A percentile compares a stretch with the other conserved stretches of the same genome.
These are phyloP conservation scores for Xiphophorus birchmanni DNA, from an alignment of 2,797 vertebrate species.

Conservation along the genomic window DNA sequence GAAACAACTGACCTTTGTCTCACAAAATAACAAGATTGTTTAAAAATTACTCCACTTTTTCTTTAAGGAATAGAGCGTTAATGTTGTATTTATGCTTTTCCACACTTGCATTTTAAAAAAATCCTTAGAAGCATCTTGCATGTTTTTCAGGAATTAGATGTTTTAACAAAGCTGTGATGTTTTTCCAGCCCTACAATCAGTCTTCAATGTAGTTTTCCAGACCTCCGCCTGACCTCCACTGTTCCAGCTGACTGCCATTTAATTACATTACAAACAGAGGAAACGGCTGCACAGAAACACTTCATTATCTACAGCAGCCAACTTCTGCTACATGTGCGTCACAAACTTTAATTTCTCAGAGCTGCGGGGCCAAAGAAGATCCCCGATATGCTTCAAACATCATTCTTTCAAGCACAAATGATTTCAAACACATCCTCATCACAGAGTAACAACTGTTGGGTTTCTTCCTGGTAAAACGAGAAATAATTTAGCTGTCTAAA, in stretches of 20 bases:
- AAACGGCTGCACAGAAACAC: conserved; percentile 1
- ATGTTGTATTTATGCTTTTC: no score
- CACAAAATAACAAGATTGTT: not conserved
- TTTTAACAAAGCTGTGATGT: not conserved
- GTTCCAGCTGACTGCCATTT: conserved; percentile 6
- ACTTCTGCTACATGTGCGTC: conserved; percentile 1
- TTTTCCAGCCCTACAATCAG: not conserved
- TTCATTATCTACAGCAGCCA: conserved; percentile 2
- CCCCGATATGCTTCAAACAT: not conserved
- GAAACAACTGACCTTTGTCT: no score
- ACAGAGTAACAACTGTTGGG: not conserved
- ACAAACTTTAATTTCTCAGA: conserved; percentile 1
- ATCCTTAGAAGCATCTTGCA: not conserved
- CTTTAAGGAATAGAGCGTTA: no score
- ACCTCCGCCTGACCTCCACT: conserved; percentile 6
- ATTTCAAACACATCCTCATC: not conserved
- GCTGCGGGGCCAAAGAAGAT: not conserved
- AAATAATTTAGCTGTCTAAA: not conserved
- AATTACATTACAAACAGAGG: conserved; percentile 12
- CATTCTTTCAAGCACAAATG: not conserved
- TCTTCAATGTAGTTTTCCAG: not conserved
- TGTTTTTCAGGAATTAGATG: not conserved
- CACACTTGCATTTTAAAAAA: not conserved
- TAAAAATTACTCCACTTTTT: no score
- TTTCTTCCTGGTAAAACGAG: not conserved